Base-by-base conservation (phyloP, 1,140 invertebrate genomes). In the Drosophila tropicalis region DNA sequence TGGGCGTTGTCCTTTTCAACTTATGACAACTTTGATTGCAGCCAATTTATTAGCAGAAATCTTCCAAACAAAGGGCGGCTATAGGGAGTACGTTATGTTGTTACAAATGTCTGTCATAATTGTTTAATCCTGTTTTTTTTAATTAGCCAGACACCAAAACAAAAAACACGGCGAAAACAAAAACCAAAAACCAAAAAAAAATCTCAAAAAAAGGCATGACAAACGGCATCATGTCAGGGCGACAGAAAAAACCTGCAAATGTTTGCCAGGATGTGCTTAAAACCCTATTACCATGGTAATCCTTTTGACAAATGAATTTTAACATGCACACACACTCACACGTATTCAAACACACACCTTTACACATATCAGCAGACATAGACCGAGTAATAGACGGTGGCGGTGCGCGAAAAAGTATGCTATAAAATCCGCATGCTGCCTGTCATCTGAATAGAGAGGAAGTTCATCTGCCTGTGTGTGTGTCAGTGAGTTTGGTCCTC, bases 261-360 rank as follows among this genome's bases (percentile, higher is more conserved):
- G 81, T 77, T 86, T 76, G 79, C 71, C 75, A 44, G 66, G 66
- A 87, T 79, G 82, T 82, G 73, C 74, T 81, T 85, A 81, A 89
- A 90, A 81, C 86, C 86, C 80, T 90, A 90, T 90, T 90, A 90
- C 86, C 79, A 72, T 90, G 87, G 86, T 90, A 90, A 90, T 90
- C 86, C 82, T 78, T 90, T 86, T 90, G 87, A 90, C 86, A 90
- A 90, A 90, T 90, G 87, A 90, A 84, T 90, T 90, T 90, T 82
- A 87, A 79, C 84, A 79, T 72, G 72, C 67, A 51, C 69, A 47
- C 69, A 67, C 67, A 65, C 41, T n/a, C 34, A 36, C 32, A 64
- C 10, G 47, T 13, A 40, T 4, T 13, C 56, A 15, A 19, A 70
- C 72, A 64, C 29, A 72, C 32, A 63, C 55, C 58, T 29, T 19